Evolutionary conservation across 2,888 invertebrate species (phyloP), one percentile per base, ranked within the genome.

Genomic region (Belgica antarctica): DNA sequence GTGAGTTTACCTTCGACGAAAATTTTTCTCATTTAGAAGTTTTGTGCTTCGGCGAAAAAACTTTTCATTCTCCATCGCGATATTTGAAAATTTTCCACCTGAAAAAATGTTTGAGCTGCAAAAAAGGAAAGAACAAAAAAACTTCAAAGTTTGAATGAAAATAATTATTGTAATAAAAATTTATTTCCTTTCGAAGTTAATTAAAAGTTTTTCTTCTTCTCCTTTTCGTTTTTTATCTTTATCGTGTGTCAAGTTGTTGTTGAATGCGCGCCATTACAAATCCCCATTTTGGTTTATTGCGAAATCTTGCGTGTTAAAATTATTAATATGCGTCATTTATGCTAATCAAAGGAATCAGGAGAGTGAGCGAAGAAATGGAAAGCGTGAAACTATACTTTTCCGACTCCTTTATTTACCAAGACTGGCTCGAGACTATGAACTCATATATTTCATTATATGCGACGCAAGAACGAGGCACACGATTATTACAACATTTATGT

Each of bases 241-340:
- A 34, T 62, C 27, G 59, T 59, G 27, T 59, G 59, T 27, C 59
- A 27, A 27, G 8, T 46, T 46, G 46, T 46, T 19, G 52, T 52
- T 12, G 52, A 52, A 22, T 7, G 41, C 4, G 52, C 24, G 27
- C 27, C 25, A 27, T 59, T 27, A 19, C n/a, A 59, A 59, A 19
- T 27, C 27, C 59, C 27, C 59, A 59, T 52, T 52, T 52, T 52
- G 52, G 52, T 3, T 52, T 52, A 15, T n/a, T 52, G 52, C 52
- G 15, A 34, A 31, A 62, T 62, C 62, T 62, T 62, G 62, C 62
- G 62, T 62, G 62, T 36, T 34, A 62, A 62, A 62, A 62, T 62
- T 62, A 62, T 62, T 62, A 62, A 62, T 62, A 62, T 62, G 62
- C 62, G 36, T 62, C 62, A 15, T 62, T 62, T 62, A 62, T 62